A percentile compares a stretch with the other conserved stretches of the same genome.
Conservation (phyloP, 2,888 invertebrate species). For the Latrodectus elegans region DNA sequence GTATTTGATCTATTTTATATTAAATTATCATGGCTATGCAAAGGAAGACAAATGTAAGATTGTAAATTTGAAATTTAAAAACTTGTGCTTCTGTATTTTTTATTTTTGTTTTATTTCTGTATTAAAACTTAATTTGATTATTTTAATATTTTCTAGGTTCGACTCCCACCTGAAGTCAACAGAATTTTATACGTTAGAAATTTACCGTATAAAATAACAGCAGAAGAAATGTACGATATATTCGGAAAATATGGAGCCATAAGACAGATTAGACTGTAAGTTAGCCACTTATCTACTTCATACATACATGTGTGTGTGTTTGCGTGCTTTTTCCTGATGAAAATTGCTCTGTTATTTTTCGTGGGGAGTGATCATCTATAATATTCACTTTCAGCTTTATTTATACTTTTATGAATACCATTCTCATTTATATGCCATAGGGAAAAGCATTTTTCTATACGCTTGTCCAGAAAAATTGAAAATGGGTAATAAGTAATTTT, state of each 20-base stretch:
- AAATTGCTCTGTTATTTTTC: too few species aligned
- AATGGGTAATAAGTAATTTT: too few species aligned
- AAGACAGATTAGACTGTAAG: constrained; percentile 97
- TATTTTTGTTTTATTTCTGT: not conserved
- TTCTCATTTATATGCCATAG: too few species aligned
- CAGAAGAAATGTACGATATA: constrained; percentile 99
- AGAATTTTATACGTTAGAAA: constrained; percentile 96
- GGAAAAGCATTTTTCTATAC: too few species aligned
- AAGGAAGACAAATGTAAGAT: constrained; percentile 53
- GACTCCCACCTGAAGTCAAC: constrained; percentile 98
- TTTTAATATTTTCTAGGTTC: constrained; percentile 81
- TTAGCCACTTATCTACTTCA: constrained; percentile 71
- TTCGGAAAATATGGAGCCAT: constrained; percentile 99
- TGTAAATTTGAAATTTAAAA: not conserved
- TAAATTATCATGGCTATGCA: constrained; percentile 53
- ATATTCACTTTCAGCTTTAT: too few species aligned
- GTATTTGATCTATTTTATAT: not conserved
- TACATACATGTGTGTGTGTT: too few species aligned
- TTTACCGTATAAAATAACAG: constrained; percentile 98
- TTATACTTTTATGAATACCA: too few species aligned
- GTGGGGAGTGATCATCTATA: too few species aligned
- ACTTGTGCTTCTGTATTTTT: not conserved
- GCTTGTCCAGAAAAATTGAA: too few species aligned
- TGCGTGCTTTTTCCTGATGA: too few species aligned
- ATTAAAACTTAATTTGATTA: not conserved